A percentile compares a stretch with the other conserved stretches of the same genome.
These are phyloP conservation scores for Oxyruncus cristatus DNA, from an alignment of 2,113 vertebrate genomes.

Conservation along the genomic window DNA sequence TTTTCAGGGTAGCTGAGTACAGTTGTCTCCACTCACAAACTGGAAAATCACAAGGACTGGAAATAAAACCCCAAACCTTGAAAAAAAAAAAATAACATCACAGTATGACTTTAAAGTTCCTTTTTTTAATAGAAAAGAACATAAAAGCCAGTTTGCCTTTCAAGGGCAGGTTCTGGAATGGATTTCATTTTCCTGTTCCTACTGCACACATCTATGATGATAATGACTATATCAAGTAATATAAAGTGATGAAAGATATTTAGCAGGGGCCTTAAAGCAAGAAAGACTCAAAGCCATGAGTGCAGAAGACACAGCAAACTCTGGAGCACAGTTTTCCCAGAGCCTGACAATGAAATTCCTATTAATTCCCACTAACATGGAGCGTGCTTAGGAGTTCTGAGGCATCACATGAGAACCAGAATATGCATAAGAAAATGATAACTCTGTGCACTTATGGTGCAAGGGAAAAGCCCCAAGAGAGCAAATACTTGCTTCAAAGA, in stretches of 20 bases:
- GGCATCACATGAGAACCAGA: background rate
- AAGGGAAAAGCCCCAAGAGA: background rate
- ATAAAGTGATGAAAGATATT: constrained; percentile 1
- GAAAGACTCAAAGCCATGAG: background rate
- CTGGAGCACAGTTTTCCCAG: background rate
- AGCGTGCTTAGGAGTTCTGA: background rate
- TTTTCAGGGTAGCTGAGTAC: background rate
- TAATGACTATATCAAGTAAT: background rate
- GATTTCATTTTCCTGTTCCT: background rate
- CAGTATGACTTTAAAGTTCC: background rate
- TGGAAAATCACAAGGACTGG: background rate
- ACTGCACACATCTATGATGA: background rate
- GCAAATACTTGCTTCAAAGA: background rate
- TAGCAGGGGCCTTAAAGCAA: background rate
- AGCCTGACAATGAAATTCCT: background rate
- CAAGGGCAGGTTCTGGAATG: background rate
- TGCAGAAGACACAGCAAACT: background rate
- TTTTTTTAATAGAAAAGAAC: background rate
- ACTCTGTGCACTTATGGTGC: background rate
- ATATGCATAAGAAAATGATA: background rate
- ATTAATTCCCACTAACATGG: background rate
- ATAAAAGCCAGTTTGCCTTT: background rate
- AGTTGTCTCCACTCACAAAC: background rate
- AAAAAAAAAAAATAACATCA: background rate
- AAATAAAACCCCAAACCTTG: background rate